A percentile compares a stretch with the other conserved stretches of the same genome.
Conservation (phyloP, 2,797 vertebrate genomes). For the Pelodytes ibericus region DNA sequence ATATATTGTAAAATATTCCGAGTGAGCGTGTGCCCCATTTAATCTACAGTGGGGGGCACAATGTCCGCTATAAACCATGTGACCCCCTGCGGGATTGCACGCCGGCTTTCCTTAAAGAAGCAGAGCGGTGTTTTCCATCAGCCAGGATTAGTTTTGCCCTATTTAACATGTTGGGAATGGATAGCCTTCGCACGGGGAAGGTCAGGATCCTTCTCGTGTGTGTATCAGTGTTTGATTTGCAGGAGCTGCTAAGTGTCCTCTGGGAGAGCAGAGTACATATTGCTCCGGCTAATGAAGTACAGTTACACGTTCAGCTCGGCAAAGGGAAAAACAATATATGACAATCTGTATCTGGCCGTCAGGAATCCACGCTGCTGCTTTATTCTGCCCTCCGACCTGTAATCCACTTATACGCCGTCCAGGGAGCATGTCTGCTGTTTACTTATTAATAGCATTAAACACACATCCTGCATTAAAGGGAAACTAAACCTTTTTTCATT, state of each 20-base stretch:
- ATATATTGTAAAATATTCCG: too few species aligned
- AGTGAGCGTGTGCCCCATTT: neutral
- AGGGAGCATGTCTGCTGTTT: too few species aligned
- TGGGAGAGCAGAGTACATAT: conserved; percentile 14
- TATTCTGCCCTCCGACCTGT: neutral
- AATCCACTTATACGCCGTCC: neutral
- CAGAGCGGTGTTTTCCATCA: neutral
- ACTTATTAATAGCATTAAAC: too few species aligned
- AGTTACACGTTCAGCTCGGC: neutral
- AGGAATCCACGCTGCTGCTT: neutral
- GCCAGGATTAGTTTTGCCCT: neutral
- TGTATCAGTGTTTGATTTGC: conserved; percentile 11
- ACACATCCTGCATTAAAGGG: too few species aligned
- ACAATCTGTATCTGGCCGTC: neutral
- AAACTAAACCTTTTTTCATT: too few species aligned
- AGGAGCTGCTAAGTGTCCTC: conserved; percentile 3
- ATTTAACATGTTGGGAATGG: neutral
- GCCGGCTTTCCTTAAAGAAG: neutral
- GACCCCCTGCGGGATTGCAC: neutral
- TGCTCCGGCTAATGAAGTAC: conserved; percentile 8
- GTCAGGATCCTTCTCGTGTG: neutral
- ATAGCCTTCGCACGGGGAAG: neutral
- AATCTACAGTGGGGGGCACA: neutral
- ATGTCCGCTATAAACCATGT: neutral
- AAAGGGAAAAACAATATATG: neutral